These are phyloP conservation scores for Sarcophaga caerulescens DNA, from an alignment of 2,888 invertebrate genomes.

Conservation along the genomic window DNA sequence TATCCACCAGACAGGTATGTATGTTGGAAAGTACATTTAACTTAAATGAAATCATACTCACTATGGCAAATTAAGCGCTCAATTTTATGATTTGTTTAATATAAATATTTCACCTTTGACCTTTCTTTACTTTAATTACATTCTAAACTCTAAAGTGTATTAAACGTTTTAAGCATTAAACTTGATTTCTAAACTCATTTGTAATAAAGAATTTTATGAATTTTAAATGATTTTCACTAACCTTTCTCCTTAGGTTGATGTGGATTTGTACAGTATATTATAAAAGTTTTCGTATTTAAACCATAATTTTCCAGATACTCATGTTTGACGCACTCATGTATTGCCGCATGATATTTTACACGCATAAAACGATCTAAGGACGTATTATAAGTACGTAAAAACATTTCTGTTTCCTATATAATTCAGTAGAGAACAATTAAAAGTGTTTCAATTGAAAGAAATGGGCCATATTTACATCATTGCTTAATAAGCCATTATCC, in stretches of 20 bases:
- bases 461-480: conserved; percentile 67
- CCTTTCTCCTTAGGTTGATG: conserved; percentile 53
- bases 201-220: too few relatives aligned
- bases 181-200: neutral
- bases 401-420: conserved; percentile 35
- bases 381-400: neutral
- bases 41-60: too few relatives aligned
- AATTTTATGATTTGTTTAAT: too few relatives aligned
- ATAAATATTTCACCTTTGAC: too few relatives aligned
- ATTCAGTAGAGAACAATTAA: neutral
- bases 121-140: too few relatives aligned
- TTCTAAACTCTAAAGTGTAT: too few relatives aligned
- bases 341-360: conserved; percentile 37
- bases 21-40: too few relatives aligned
- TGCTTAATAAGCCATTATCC: conserved; percentile 31
- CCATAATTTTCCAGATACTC: conserved; percentile 69
- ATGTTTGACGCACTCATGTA: conserved; percentile 75
- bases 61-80: too few relatives aligned
- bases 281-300: conserved; percentile 71
- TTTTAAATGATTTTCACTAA: conserved; percentile 1
- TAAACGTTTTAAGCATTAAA: neutral
- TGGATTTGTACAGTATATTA: conserved; percentile 74
- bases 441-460: neutral
- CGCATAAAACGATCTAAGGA: conserved; percentile 34
- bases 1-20: too few relatives aligned